Evolutionary conservation across 2,113 vertebrate species (phyloP).

Genomic region (Trematomus loennbergii): DNA sequence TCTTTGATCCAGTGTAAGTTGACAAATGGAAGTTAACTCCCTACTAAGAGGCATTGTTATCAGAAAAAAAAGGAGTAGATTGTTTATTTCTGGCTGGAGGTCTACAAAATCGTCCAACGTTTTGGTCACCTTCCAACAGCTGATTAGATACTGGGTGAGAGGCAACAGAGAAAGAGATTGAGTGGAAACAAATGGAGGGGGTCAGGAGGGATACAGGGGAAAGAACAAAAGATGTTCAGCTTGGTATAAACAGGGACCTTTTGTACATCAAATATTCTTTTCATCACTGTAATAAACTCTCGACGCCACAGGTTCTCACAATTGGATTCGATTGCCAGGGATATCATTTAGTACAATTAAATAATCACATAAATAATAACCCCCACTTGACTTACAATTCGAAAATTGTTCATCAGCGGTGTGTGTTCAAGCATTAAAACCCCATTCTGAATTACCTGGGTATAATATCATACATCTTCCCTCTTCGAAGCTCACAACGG

Average conservation of each 20-base stretch:
- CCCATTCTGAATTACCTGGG: background rate
- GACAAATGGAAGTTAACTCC: background rate
- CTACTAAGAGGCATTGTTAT: background rate
- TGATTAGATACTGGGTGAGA: constrained; percentile 36
- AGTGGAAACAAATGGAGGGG: background rate
- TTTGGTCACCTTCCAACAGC: constrained; percentile 39
- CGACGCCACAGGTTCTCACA: constrained; percentile 13
- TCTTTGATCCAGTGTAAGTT: background rate
- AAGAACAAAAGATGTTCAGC: constrained; percentile 27
- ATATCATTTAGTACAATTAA: background rate
- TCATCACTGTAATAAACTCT: background rate
- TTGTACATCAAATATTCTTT: constrained; percentile 45
- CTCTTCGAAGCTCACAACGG: background rate
- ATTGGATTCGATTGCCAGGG: background rate
- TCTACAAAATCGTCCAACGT: background rate
- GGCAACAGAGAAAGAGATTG: constrained; percentile 17
- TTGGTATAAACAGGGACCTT: constrained; percentile 31
- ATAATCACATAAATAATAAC: background rate
- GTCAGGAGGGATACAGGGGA: background rate
- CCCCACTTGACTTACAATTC: background rate
- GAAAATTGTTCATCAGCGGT: background rate
- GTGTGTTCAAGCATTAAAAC: background rate
- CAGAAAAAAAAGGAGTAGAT: background rate
- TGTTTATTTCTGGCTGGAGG: background rate
- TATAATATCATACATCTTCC: background rate